Conservation (phyloP, 2,797 vertebrate species). For the Acanthopagrus latus region DNA sequence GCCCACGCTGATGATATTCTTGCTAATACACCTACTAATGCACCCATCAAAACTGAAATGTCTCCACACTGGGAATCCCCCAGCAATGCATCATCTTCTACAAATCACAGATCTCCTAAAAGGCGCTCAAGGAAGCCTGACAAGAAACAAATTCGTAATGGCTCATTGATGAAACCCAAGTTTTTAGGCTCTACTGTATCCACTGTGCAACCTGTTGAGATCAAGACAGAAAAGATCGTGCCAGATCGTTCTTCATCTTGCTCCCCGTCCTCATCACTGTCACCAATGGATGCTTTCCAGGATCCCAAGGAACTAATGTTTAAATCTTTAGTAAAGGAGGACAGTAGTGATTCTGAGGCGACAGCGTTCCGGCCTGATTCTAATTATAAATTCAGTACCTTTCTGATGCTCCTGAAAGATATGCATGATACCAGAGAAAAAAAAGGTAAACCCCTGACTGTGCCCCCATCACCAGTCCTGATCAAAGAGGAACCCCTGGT, state of each 20-base stretch:
- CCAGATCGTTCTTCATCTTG: constrained; percentile 66
- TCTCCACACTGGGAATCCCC: constrained; percentile 53
- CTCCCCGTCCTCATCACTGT: constrained; percentile 71
- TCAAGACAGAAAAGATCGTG: constrained; percentile 77
- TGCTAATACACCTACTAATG: constrained; percentile 22
- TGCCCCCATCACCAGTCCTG: constrained; percentile 78
- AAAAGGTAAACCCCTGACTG: constrained; percentile 89
- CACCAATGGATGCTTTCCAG: constrained; percentile 82
- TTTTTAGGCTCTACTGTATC: constrained; percentile 3
- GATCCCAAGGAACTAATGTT: constrained; percentile 91
- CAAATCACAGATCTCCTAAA: constrained; percentile 68
- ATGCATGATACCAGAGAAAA: constrained; percentile 95
- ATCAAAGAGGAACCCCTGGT: constrained; percentile 86
- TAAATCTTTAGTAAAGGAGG: constrained; percentile 88
- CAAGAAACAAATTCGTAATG: constrained; percentile 78
- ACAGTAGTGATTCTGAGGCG: constrained; percentile 78
- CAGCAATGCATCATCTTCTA: constrained; percentile 34
- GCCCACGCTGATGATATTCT: constrained; percentile 10
- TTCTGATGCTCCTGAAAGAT: constrained; percentile 97
- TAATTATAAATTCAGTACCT: constrained; percentile 96
- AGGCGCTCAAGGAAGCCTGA: constrained; percentile 74
- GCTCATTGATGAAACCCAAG: constrained; percentile 62
- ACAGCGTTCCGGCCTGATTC: constrained; percentile 89
- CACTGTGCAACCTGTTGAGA: constrained; percentile 35
- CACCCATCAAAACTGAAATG: constrained; percentile 52